Evolutionary conservation across 1,140 invertebrate genomes (phyloP).

Genomic region (Anadara kagoshimensis): DNA sequence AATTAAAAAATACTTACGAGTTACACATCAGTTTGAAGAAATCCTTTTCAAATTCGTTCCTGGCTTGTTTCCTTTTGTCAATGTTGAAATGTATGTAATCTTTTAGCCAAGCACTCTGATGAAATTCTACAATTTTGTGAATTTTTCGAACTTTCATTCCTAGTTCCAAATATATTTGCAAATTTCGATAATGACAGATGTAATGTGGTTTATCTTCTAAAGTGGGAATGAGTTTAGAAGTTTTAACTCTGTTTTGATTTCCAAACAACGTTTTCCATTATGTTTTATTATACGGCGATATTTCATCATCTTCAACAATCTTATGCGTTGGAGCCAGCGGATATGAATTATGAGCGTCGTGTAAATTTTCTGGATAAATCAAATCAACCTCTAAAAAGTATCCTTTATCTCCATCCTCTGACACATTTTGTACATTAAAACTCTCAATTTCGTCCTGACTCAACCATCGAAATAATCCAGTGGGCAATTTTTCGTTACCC

Average conservation of each 20-base stretch:
- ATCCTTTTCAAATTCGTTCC: constrained; percentile 15
- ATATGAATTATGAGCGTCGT: constrained; percentile 36
- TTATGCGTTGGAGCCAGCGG: constrained; percentile 36
- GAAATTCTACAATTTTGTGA: constrained; percentile 24
- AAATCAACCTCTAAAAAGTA: constrained; percentile 38
- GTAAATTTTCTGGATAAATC: constrained; percentile 38
- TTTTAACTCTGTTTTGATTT: constrained; percentile 4
- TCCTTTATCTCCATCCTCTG: constrained; percentile 2
- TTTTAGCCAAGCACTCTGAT: constrained; percentile 7
- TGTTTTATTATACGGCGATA: neutral
- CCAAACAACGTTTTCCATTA: constrained; percentile 11
- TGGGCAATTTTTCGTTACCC: constrained; percentile 31
- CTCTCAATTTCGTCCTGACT: neutral
- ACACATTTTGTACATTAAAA: neutral
- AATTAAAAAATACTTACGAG: neutral
- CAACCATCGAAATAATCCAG: constrained; percentile 30
- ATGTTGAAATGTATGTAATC: constrained; percentile 25
- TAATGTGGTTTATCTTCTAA: constrained; percentile 37
- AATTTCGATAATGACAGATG: constrained; percentile 39
- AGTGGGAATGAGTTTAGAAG: constrained; percentile 26
- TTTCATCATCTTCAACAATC: neutral
- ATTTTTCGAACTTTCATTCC: constrained; percentile 36
- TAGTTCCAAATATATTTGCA: constrained; percentile 18
- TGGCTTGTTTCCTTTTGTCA: neutral
- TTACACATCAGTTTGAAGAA: constrained; percentile 23